phyloP scores from a whole-genome alignment of 2,113 vertebrate species.

The Macaca fascicularis region T2T-MFA8v1.1 NC_088381.1:76651001-76651500 shows the following conservation, averaged over 20 bases:
- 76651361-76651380: too few species aligned
- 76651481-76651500: not conserved
- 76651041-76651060: not conserved
- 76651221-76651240: not conserved
- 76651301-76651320: not conserved
- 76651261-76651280: not conserved
- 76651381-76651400: not conserved
- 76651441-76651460: not conserved
- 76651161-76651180: not conserved
- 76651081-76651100: not conserved
- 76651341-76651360: not conserved
- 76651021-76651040: not conserved
- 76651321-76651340: accelerated
- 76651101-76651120: not conserved
- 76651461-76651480: not conserved
- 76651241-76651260: not conserved
- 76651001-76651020: not conserved
- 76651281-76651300: accelerated
- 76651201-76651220: not conserved
- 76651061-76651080: not conserved
- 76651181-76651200: not conserved
- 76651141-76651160: not conserved
- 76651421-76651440: not conserved
- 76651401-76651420: not conserved
- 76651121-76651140: not conserved